Base-by-base conservation (phyloP, 2,797 vertebrate species). In the Anabas testudineus region DNA sequence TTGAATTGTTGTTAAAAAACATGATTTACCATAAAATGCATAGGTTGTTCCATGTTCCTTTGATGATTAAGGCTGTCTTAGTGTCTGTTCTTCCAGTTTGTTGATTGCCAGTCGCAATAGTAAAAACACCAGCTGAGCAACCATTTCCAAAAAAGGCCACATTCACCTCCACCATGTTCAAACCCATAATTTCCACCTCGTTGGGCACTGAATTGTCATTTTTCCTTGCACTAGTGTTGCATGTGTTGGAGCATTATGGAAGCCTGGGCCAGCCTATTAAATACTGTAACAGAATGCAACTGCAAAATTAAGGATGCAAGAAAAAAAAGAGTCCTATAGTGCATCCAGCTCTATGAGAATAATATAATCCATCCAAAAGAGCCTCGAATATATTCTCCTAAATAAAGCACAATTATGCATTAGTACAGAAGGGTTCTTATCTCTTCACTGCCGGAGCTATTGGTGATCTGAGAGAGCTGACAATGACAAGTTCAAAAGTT, bases 401-500 rank as follows among this genome's bases (percentile, higher is more conserved):
- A 32, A 56, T 18, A 24, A 18, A 49, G 13, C 30, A 34, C 19
- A 67, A 46, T 51, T 24, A 21, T 34, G 21, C 14, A 28, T n/a
- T 7, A 14, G 6, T 28, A 61, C 13, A 51, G 43, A 56, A 7
- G 32, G 19, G 12, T 37, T 61, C 22, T 68, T 52, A 30, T 55
- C 15, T 67, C 6, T 13, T 54, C 51, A 13, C 49, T 41, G 22
- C 47, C 34, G 16, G n/a, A 32, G 26, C n/a, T 15, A 9, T 66
- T 63, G 30, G 48, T 71, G 12, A 42, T 34, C n/a, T 48, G 41
- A 52, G 67, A 65, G 58, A 78, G 62, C 58, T 46, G 55, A 85
- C 76, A 72, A 72, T 53, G 54, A 76, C 74, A 4, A 71, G 59
- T 80, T 76, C 78, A 68, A 54, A 65, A 63, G 61, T 61, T 61